Conservation (phyloP, 2,113 vertebrate genomes). For the Otis tarda region DNA sequence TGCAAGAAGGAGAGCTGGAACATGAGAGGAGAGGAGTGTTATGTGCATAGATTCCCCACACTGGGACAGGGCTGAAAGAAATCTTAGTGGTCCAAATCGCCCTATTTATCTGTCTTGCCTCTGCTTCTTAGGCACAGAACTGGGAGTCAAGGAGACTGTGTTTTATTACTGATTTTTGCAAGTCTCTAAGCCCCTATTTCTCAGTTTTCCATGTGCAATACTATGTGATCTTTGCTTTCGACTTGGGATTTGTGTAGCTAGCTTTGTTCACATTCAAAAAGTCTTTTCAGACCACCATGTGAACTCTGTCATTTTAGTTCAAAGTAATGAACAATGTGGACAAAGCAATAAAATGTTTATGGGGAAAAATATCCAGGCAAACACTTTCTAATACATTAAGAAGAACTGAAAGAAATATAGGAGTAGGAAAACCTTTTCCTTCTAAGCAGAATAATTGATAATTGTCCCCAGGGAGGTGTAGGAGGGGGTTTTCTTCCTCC, state of each 20-base stretch:
- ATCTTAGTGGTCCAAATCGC: not conserved
- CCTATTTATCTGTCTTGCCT: not conserved
- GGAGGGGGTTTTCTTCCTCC: constrained; percentile 24
- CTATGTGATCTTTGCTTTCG: not conserved
- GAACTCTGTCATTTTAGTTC: not conserved
- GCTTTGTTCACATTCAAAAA: constrained; percentile 18
- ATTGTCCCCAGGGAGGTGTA: constrained; percentile 4
- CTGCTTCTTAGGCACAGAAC: not conserved
- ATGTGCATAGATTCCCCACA: not conserved
- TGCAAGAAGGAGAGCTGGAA: not conserved
- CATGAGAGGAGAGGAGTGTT: not conserved
- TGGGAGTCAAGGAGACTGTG: not conserved
- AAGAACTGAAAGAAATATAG: constrained; percentile 5
- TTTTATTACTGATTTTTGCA: not conserved
- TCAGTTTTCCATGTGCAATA: not conserved
- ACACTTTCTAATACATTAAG: not conserved
- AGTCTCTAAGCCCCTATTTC: not conserved
- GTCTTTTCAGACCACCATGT: not conserved
- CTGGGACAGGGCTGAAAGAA: not conserved
- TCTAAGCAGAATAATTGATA: constrained; percentile 49
- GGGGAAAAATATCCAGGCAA: not conserved
- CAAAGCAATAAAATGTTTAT: constrained; percentile 8
- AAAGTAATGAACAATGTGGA: not conserved
- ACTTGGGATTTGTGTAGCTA: not conserved
- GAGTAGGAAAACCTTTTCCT: constrained; percentile 8